Base-by-base conservation (phyloP, 2,797 vertebrate species). In the Aeoliscus strigatus region DNA sequence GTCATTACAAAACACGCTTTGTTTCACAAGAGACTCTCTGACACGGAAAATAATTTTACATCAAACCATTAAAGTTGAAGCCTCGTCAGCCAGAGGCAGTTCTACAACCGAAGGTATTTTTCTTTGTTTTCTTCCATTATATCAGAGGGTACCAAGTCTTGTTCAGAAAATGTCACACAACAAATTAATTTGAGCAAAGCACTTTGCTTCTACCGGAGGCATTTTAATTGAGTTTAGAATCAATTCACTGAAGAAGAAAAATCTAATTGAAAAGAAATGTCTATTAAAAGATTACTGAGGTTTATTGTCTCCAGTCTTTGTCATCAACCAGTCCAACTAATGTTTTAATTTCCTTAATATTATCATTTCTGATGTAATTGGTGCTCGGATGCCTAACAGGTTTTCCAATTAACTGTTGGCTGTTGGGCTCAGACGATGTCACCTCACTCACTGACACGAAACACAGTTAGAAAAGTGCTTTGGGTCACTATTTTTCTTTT, bases 281-380 rank as follows among this genome's bases (percentile, higher is more conserved):
- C 77, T 83, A 82, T 83, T 83, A 87, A 87, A 87, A 89, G 86
- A 90, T 88, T 89, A 87, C 61, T 70, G 60, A 42, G 68, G 66
- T 80, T 83, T 78, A 79, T 85, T 75, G 77, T 88, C 85, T 87
- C 74, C 61, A 75, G 79, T 73, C 70, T 75, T 78, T 68, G 81
- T 86, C 81, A 79, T 84, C 75, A 80, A 58, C 73, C 66, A 84
- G 80, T 86, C 70, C 82, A 85, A 80, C 77, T 76, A 73, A 75
- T 84, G 81, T 84, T 85, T 87, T 88, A 73, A 87, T 86, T 89
- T 86, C 84, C 86, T 87, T 86, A 87, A 87, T 88, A 81, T 83
- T 84, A 87, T 83, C 63, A 79, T 87, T 87, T 86, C 77, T 75
- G 79, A 83, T 87, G 81, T 86, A 86, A 87, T 84, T 87, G 82